Base-by-base conservation (phyloP, 2,888 invertebrate species). In the Andricus quercusramuli region DNA sequence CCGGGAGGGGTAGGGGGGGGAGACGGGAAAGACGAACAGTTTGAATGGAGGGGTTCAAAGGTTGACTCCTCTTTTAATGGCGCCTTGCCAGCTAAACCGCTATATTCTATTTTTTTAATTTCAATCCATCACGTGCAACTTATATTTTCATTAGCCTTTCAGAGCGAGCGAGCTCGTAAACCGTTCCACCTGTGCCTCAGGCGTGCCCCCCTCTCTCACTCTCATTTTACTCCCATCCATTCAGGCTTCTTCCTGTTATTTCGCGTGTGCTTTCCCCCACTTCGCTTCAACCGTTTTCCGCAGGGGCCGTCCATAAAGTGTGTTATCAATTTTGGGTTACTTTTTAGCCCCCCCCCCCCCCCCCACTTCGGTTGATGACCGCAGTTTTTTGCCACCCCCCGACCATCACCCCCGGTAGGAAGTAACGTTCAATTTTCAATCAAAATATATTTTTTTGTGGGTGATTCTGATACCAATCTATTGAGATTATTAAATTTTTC, bases 141-240 rank as follows among this genome's bases (percentile, higher is more conserved):
- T 92, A 92, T 92, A 92, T 92, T 92, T 92, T 92, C 91, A 91
- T 92, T 91, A 92, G 90, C 89, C 90, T 90, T 89, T 90, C 88
- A 89, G 82, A 78, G 78, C 85, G 87, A 81, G 77, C 82, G 85
- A 83, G 86, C 87, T 86, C 87, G 85, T 87, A 86, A 88, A 89
- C 85, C 84, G 86, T 85, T 89, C 88, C 89, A 89, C 88, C 89
- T 88, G 88, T 85, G 88, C 89, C 87, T 82, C 83, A 81, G 86
- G 88, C 87, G 78, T 80, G 80, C 74, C 80, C 82, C 82, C 64
- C 77, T 78, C 59, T 78, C 77, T 82, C 82, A 79, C 80, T 80
- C 79, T 80, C 78, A 80, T 70, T 79, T 81, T 81, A 79, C 80
- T 76, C 84, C 79, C 83, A 81, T 78, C 83, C 44, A 47, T 47